Percentiles rank a stretch among this genome's conserved stretches.
These are phyloP conservation scores for Poecilia latipinna DNA, from an alignment of 2,113 vertebrate genomes.

Conservation along the genomic window DNA sequence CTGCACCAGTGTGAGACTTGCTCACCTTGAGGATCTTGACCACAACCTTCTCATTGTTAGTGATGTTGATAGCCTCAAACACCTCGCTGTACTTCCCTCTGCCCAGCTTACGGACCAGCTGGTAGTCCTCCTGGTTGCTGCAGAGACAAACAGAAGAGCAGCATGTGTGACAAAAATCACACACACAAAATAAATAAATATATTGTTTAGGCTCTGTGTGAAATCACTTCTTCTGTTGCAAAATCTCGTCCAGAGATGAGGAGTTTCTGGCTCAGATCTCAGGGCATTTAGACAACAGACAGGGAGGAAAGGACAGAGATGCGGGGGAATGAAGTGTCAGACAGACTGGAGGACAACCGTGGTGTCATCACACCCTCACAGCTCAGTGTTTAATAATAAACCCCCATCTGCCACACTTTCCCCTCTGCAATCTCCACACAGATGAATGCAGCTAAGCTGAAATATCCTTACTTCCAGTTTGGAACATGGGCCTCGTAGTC, in stretches of 20 bases:
- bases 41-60: conserved; percentile 98
- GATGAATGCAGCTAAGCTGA: conserved; percentile 39
- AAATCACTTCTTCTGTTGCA: not conserved
- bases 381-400: conserved; percentile 33
- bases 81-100: conserved; percentile 99
- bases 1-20: not conserved
- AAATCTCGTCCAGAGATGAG: not conserved
- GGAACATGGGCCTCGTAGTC: conserved; percentile 96
- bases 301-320: not conserved
- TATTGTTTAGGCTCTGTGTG: not conserved
- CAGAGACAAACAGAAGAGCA: conserved; percentile 50
- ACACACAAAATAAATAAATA: no score
- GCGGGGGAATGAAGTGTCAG: conserved; percentile 7
- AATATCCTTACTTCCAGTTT: conserved; percentile 91
- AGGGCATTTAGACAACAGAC: not conserved
- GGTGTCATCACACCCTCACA: conserved; percentile 48
- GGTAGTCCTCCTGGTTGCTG: conserved; percentile 99
- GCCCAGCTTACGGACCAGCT: conserved; percentile 97
- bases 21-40: conserved; percentile 99
- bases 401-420: conserved; percentile 24
- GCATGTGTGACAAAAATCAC: conserved; percentile 3
- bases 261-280: conserved; percentile 1
- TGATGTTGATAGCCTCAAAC: conserved; percentile 99
- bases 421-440: conserved; percentile 4
- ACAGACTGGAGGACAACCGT: conserved; percentile 10